Conservation (phyloP, 2,113 vertebrate species). For the Cyanistes caeruleus region DNA sequence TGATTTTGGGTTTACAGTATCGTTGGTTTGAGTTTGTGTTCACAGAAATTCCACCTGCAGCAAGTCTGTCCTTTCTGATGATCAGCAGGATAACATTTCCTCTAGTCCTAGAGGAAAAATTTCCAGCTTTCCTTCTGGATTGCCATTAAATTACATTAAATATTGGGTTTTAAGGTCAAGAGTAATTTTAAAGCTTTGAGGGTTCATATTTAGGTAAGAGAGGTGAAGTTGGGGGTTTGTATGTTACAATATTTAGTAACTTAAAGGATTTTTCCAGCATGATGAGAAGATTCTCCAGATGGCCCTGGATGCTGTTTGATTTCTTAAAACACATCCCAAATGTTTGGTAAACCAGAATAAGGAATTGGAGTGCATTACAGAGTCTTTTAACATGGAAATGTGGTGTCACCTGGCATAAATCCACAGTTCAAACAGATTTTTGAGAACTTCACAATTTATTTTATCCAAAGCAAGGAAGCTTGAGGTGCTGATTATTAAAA, state of each 20-base stretch:
- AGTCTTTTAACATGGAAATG: neutral
- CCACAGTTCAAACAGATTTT: neutral
- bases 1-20: neutral
- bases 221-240: neutral
- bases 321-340: neutral
- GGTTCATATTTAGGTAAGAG: neutral
- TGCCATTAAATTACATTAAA: neutral
- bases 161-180: slow-evolving; percentile 2
- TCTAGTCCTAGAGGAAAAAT: neutral
- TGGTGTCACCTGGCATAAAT: neutral
- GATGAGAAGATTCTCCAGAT: neutral
- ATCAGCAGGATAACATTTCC: neutral
- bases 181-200: neutral
- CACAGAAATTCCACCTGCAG: neutral
- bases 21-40: neutral
- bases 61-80: neutral
- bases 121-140: neutral
- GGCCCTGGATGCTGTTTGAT: neutral
- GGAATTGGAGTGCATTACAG: neutral
- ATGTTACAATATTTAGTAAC: neutral
- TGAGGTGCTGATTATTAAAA: neutral
- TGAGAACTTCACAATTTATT: neutral
- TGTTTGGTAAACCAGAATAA: neutral
- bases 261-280: neutral
- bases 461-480: neutral